Base-by-base conservation (phyloP, 2,797 vertebrate genomes). In the Phrynocephalus vlangalii region DNA sequence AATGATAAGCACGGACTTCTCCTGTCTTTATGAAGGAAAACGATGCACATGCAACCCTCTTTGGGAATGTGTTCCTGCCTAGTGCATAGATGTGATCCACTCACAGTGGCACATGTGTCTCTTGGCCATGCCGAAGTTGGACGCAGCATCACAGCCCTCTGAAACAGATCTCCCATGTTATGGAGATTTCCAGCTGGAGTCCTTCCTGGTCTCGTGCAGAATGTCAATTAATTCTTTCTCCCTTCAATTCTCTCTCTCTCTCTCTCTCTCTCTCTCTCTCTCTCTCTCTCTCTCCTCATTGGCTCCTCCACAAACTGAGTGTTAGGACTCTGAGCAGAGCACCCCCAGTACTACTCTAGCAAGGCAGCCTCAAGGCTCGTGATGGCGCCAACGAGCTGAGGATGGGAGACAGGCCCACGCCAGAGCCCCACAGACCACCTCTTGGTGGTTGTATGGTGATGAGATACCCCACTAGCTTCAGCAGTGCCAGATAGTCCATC, bases 341-440 rank as follows among this genome's bases (percentile, higher is more conserved):
- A 15, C 50, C 2, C 1, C 28, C 28, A 24, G 1, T 38, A 30
- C 56, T 88, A 92, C 79, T 85, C 30, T 10, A 60, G 88, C 5
- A 56, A 20, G 56, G 91, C 56, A 2, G 9, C 15, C 20, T 72
- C n/a, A 60, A 85, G 80, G 91, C 95, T 94, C 92, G 93, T 94
- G 95, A 93, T 95, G 96, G 96, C 95, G 95, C 91, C 83, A 94
- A 93, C 86, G 92, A 95, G 92, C 93, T 90, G 79, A 84, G 85
- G 83, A 95, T 90, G 26, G 28, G 0, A 20, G 1, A 15, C 13
- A 79, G 82, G 63, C 67, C 70, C 73, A 66, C 78, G 44, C n/a
- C 60, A 77, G n/a, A 33, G 67, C 91, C 91, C 89, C 87, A 94
- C 91, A 8, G 77, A 96, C 93, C 94, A 83, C 77, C 86, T 91